phyloP scores from a whole-genome alignment of 2,888 invertebrate genomes.

The Phymatocera aterrima region DNA sequence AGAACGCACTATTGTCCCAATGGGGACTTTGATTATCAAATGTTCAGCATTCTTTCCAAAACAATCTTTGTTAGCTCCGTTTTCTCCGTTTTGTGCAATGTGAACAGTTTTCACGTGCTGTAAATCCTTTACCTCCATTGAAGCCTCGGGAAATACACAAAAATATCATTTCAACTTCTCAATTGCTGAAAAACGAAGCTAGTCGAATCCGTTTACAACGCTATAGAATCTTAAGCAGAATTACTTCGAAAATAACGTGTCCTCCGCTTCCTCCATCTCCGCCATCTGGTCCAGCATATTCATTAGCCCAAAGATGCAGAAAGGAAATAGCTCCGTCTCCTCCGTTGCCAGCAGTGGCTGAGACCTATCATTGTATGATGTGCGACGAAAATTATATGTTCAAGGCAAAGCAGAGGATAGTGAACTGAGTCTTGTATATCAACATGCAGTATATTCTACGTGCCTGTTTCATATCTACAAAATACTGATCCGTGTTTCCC shows the following conservation, averaged over 20 bases:
- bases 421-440: background rate
- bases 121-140: constrained; percentile 82
- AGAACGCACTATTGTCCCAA: constrained; percentile 86
- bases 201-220: background rate
- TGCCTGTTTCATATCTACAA: constrained; percentile 69
- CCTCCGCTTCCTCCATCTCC: constrained; percentile 98
- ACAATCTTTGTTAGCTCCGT: constrained; percentile 86
- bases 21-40: constrained; percentile 84
- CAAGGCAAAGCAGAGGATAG: background rate
- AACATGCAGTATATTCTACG: constrained; percentile 2
- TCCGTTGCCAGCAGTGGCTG: constrained; percentile 89
- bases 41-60: constrained; percentile 89
- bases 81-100: constrained; percentile 83
- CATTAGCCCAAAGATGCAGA: constrained; percentile 87
- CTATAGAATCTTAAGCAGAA: background rate
- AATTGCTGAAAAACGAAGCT: background rate
- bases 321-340: constrained; percentile 96
- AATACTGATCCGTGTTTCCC: constrained; percentile 53
- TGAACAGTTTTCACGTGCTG: constrained; percentile 80
- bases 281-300: constrained; percentile 95
- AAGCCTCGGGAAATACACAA: constrained; percentile 75
- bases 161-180: constrained; percentile 1
- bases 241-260: constrained; percentile 89
- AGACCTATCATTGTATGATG: constrained; percentile 72
- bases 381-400: background rate